A percentile compares a stretch with the other conserved stretches of the same genome.
Evolutionary conservation across 2,888 invertebrate genomes (phyloP).

Genomic region (Plebejus argus): DNA sequence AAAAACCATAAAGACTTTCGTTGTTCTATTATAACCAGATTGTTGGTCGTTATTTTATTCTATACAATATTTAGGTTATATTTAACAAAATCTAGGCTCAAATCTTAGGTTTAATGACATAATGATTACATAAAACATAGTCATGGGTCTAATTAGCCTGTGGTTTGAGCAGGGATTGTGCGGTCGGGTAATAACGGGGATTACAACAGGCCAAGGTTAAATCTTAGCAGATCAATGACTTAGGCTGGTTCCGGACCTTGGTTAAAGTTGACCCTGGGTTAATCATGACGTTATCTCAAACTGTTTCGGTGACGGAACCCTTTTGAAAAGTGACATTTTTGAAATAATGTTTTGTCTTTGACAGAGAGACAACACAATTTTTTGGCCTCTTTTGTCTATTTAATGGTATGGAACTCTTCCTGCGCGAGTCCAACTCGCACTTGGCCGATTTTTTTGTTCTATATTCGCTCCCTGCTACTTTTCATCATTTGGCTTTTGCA

Average conservation of each 20-base stretch:
- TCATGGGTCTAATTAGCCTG: conserved; percentile 24
- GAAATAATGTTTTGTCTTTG: no score
- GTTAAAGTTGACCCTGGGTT: neutral
- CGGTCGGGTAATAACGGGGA: conserved; percentile 43
- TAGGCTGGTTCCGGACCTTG: neutral
- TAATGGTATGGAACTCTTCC: no score
- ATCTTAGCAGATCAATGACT: conserved; percentile 2
- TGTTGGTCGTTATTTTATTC: neutral
- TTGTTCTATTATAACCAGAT: neutral
- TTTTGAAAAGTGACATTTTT: no score
- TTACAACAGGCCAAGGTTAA: conserved; percentile 43
- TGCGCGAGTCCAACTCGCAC: no score
- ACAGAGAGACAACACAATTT: no score
- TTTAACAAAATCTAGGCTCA: neutral
- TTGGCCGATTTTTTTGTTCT: no score
- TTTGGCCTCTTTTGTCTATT: no score
- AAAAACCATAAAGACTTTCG: no score
- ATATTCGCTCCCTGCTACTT: no score
- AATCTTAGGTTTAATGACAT: neutral
- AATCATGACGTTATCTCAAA: no score
- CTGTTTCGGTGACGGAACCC: no score
- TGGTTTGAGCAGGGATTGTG: conserved; percentile 31
- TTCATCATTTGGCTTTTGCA: no score
- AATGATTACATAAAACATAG: conserved; percentile 5
- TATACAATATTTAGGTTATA: neutral